Conservation (phyloP, 1,140 invertebrate genomes). For the Neodiprion lecontei region DNA sequence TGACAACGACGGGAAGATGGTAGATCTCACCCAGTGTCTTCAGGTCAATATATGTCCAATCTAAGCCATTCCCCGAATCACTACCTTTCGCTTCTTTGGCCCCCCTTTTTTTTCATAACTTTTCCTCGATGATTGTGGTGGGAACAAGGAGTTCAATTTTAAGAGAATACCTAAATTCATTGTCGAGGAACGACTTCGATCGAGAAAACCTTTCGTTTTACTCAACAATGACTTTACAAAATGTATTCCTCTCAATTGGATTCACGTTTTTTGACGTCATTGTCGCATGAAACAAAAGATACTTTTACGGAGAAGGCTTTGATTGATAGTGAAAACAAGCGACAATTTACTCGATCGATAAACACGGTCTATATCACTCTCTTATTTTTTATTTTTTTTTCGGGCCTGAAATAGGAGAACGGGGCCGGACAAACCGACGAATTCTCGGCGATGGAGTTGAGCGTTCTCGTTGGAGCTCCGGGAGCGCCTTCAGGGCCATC, state of each 20-base stretch:
- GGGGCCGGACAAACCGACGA: slow-evolving; percentile 56
- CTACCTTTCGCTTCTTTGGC: not conserved
- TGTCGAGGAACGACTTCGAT: too few species aligned
- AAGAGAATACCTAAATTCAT: too few species aligned
- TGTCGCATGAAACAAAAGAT: too few species aligned
- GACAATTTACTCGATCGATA: too few species aligned
- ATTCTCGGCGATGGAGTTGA: slow-evolving; percentile 58
- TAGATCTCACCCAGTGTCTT: slow-evolving; percentile 86
- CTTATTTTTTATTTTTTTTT: too few species aligned
- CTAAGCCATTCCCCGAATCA: not conserved
- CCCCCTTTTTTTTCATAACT: slow-evolving; percentile 8
- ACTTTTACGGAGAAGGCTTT: too few species aligned
- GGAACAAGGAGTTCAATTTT: not conserved
- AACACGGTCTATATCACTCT: too few species aligned
- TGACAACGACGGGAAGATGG: slow-evolving; percentile 90
- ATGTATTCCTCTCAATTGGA: too few species aligned
- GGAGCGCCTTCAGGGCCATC: slow-evolving; percentile 45
- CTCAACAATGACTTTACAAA: too few species aligned
- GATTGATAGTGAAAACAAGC: too few species aligned
- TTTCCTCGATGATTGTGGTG: not conserved
- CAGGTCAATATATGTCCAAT: slow-evolving; percentile 66
- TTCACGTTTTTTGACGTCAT: too few species aligned
- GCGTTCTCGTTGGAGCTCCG: slow-evolving; percentile 51
- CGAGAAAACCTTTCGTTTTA: slow-evolving; percentile 21
- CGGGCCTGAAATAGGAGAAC: slow-evolving; percentile 43